Base-by-base conservation (phyloP, 2,113 vertebrate species). In the Ivindomyrus marchei region DNA sequence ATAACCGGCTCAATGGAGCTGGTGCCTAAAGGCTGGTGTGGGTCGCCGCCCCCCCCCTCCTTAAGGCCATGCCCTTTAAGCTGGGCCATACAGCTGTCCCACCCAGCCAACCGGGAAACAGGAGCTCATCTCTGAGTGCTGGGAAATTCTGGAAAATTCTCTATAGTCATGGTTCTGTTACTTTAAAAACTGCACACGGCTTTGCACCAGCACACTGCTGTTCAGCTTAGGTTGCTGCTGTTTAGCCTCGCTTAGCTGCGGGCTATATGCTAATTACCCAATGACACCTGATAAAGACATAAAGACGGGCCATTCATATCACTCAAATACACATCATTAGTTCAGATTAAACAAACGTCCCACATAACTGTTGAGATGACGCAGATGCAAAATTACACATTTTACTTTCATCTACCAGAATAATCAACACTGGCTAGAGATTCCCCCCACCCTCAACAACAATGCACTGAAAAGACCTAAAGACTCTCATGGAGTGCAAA, bases 51-150 rank as follows among this genome's bases (percentile, higher is more conserved):
- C 11, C 7, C 56, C 42, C 9, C 85, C 36, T 36, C 74, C 2
- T 47, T n/a, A 27, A 50, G n/a, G 85, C 45, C 90, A 90, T 92
- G 92, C 89, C 87, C 91, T 94, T 93, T 94, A 91, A 93, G 90
- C 92, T 70, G 88, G 87, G 47, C 66, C 53, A 50, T 62, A 74
- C 92, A 95, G 94, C 94, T 95, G 94, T 94, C 93, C 88, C 88
- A 42, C 91, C 92, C 91, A 93, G 88, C 84, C 91, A 90, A 87
- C 89, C 31, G 74, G 19, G 92, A 92, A 93, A 93, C 6, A 0
- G 27, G 88, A 90, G 92, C 92, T 93, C 92, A 88, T 92, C 88
- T 36, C 58, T 56, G 47, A 52, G 15, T n/a, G 11, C 39, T 74
- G 49, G 53, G 10, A 39, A 53, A 42, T 46, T 45, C 80, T 46